phyloP scores from a whole-genome alignment of 2,888 invertebrate genomes.

The Steinernema carpocapsae region DNA sequence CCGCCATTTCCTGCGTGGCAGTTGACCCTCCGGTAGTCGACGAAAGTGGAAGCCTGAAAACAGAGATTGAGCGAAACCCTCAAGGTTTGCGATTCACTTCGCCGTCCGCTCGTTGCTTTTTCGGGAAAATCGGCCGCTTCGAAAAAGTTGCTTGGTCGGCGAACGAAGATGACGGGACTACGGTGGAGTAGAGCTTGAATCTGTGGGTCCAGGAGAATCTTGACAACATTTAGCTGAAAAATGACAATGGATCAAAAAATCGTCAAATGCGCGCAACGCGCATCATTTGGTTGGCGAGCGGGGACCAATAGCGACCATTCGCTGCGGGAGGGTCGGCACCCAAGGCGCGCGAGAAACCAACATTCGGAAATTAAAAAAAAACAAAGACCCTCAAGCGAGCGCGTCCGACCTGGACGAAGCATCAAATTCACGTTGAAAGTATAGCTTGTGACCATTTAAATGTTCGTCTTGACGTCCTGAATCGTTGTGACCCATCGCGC shows the following conservation, averaged over 20 bases:
- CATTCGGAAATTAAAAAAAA: background rate
- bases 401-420: too few species aligned
- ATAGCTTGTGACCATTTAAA: too few species aligned
- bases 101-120: conserved; percentile 51
- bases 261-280: background rate
- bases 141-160: conserved; percentile 36
- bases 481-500: too few species aligned
- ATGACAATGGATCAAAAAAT: background rate
- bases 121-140: conserved; percentile 49
- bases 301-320: too few species aligned
- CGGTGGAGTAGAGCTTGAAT: background rate
- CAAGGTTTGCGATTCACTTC: conserved; percentile 50
- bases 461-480: too few species aligned
- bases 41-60: conserved; percentile 54
- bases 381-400: too few species aligned
- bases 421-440: too few species aligned
- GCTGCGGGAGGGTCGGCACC: too few species aligned
- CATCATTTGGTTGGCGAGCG: too few species aligned
- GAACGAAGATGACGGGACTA: background rate
- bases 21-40: conserved; percentile 59
- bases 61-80: conserved; percentile 2
- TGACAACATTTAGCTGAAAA: background rate
- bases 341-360: too few species aligned
- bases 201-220: background rate
- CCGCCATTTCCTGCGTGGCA: conserved; percentile 87